Evolutionary conservation across 2,113 vertebrate genomes (phyloP).

Genomic region (Phrynosoma blainvillii): DNA sequence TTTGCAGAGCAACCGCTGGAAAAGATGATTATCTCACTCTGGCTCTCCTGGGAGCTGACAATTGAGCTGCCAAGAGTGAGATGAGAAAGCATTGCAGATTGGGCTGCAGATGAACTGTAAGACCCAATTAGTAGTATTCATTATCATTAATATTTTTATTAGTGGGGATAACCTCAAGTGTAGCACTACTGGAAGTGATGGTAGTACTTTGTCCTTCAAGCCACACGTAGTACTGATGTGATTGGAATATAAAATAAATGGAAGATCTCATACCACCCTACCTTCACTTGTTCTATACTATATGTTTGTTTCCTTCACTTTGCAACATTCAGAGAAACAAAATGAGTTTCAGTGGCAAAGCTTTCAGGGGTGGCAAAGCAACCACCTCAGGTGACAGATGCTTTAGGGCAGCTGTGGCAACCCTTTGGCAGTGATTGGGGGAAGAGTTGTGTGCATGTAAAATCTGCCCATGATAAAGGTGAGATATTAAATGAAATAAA

Average conservation of each 20-base stretch:
- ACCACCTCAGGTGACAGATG: too few relatives aligned
- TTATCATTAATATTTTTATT: slow-evolving; percentile 50
- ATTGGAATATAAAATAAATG: too few relatives aligned
- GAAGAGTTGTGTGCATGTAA: too few relatives aligned
- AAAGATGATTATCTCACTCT: slow-evolving; percentile 42
- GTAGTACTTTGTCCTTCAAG: not conserved
- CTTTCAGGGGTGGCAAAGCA: not conserved
- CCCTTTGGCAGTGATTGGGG: too few relatives aligned
- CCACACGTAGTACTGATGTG: not conserved
- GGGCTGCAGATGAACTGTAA: slow-evolving; percentile 2
- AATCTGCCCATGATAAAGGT: too few relatives aligned
- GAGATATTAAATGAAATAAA: too few relatives aligned
- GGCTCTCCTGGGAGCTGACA: slow-evolving; percentile 40
- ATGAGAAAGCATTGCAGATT: slow-evolving; percentile 44
- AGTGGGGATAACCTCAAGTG: too few relatives aligned
- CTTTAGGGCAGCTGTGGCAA: too few relatives aligned
- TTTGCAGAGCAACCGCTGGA: slow-evolving; percentile 41
- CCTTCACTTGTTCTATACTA: not conserved
- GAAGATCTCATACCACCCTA: not conserved
- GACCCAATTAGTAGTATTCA: not conserved
- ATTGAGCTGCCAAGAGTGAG: slow-evolving; percentile 29
- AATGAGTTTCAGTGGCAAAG: not conserved
- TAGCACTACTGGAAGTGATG: too few relatives aligned
- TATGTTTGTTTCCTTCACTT: not conserved
- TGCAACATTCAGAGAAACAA: not conserved